phyloP scores from a whole-genome alignment of 1,140 invertebrate genomes.

The Papilio polyxenes region DNA sequence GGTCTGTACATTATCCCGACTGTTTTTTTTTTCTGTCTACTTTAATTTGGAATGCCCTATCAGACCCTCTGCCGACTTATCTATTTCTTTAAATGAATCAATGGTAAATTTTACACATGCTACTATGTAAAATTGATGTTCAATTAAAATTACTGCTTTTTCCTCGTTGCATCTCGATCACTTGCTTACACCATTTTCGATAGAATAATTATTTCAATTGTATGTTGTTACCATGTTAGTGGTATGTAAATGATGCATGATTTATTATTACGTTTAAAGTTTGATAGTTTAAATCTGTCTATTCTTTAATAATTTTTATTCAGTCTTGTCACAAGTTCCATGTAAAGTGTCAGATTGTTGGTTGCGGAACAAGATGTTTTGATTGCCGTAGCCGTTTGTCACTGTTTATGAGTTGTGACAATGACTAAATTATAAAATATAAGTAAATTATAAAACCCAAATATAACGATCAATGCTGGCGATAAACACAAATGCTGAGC shows the following conservation, averaged over 20 bases:
- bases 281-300: conserved; percentile 4
- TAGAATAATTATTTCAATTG: conserved; percentile 50
- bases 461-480: conserved; percentile 50
- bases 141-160: conserved; percentile 60
- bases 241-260: conserved; percentile 59
- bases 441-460: neutral
- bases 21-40: conserved; percentile 49
- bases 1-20: conserved; percentile 43
- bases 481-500: conserved; percentile 58
- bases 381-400: neutral
- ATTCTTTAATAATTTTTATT: conserved; percentile 6
- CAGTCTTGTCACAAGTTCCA: neutral
- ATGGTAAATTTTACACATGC: conserved; percentile 59
- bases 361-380: neutral
- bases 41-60: conserved; percentile 47
- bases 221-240: conserved; percentile 50
- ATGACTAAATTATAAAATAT: conserved; percentile 13
- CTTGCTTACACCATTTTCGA: conserved; percentile 74
- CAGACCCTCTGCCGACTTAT: conserved; percentile 38
- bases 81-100: conserved; percentile 38
- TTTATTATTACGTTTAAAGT: neutral
- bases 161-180: conserved; percentile 55
- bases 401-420: neutral
- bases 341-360: neutral
- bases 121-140: conserved; percentile 75